Conservation (phyloP, 2,888 invertebrate genomes). For the Andrena flavipes region DNA sequence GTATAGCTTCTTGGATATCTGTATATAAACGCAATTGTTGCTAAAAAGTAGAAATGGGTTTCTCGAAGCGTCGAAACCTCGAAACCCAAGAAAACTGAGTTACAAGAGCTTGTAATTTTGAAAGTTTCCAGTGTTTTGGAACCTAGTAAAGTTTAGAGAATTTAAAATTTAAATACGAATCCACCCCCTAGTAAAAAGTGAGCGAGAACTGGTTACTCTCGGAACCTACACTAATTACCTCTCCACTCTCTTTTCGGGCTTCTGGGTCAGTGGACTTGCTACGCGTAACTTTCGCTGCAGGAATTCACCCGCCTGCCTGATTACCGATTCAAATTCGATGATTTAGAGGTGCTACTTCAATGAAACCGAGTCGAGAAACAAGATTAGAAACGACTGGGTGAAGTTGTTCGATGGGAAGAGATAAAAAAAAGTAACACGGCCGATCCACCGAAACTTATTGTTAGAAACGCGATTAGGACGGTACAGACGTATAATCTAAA, state of each 20-base stretch:
- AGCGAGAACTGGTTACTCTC: not conserved
- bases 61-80: too few relatives aligned
- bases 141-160: too few relatives aligned
- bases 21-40: too few relatives aligned
- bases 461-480: conserved; percentile 9
- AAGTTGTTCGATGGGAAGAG: not conserved
- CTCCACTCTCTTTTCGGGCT: conserved; percentile 43
- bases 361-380: not conserved
- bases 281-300: conserved; percentile 62
- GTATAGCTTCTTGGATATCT: too few relatives aligned
- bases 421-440: not conserved
- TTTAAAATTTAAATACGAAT: too few relatives aligned
- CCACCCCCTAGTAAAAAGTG: not conserved
- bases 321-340: conserved; percentile 20
- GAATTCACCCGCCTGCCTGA: conserved; percentile 52
- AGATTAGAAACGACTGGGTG: not conserved
- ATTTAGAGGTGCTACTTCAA: not conserved
- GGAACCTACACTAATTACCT: conserved; percentile 15
- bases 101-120: too few relatives aligned
- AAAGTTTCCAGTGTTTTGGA: too few relatives aligned
- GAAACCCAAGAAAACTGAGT: too few relatives aligned
- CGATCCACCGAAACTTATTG: not conserved
- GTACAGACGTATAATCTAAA: not conserved
- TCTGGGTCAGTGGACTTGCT: conserved; percentile 58
- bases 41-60: too few relatives aligned